Conservation (phyloP, 92 coral and sea anemone genomes). For the Epizoanthus rinbou region DNA sequence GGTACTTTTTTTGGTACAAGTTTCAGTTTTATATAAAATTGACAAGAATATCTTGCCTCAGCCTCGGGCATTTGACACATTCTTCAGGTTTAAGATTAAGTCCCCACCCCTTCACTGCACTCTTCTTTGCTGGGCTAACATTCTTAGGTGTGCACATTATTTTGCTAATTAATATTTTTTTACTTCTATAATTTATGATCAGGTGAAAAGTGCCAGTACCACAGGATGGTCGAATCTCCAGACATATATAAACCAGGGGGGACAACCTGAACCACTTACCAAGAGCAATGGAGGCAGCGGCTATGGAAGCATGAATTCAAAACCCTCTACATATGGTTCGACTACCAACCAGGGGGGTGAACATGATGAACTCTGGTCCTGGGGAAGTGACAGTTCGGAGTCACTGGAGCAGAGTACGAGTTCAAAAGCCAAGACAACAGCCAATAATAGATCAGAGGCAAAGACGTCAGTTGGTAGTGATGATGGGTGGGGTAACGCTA, state of each 20-base stretch:
- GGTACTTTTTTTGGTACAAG: no score
- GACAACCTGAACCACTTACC: constrained; percentile 65
- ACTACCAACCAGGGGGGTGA: constrained; percentile 47
- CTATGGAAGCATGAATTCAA: constrained; percentile 76
- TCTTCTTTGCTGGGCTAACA: no score
- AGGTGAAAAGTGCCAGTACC: constrained; percentile 88
- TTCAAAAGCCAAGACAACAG: constrained; percentile 9
- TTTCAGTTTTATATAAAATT: no score
- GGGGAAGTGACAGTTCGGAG: constrained; percentile 61
- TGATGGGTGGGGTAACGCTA: constrained; percentile 62
- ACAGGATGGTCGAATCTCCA: constrained; percentile 90
- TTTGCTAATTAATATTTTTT: background rate
- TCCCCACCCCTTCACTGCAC: no score
- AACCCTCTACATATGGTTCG: constrained; percentile 47
- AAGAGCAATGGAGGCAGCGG: constrained; percentile 53
- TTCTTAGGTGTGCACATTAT: background rate
- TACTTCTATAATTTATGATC: background rate
- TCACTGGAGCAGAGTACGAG: constrained; percentile 43
- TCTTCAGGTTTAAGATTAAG: no score
- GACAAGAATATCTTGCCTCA: no score
- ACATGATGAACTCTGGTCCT: constrained; percentile 77
- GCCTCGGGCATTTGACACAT: no score
- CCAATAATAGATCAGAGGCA: constrained; percentile 11
- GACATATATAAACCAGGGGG: constrained; percentile 83
- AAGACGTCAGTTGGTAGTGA: constrained; percentile 32